Evolutionary conservation across 2,888 invertebrate species (phyloP).

Genomic region (Tryphoninae sp.): DNA sequence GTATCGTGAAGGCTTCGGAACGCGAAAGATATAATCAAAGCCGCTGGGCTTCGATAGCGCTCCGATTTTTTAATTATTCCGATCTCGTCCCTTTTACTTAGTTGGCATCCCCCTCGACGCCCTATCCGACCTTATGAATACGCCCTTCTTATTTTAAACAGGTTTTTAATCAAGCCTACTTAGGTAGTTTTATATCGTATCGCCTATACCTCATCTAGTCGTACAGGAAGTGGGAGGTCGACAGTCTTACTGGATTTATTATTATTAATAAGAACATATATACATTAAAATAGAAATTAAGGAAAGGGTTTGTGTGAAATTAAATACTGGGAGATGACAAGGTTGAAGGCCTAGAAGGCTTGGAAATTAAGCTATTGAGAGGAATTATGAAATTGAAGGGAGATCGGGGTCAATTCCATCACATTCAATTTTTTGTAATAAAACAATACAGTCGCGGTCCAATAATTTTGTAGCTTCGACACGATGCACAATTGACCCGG

Average conservation of each 20-base stretch:
- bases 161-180: conserved; percentile 2
- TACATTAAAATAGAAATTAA: background rate
- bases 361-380: too few relatives aligned
- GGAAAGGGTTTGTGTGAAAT: background rate
- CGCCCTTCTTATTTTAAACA: conserved; percentile 12
- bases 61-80: conserved; percentile 55
- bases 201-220: background rate
- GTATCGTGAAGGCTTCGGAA: conserved; percentile 51
- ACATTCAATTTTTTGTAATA: too few relatives aligned
- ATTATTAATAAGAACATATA: background rate
- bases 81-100: conserved; percentile 3
- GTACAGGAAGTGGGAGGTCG: background rate
- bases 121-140: background rate
- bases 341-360: too few relatives aligned
- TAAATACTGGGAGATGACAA: background rate
- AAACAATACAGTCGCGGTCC: too few relatives aligned
- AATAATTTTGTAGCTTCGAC: too few relatives aligned
- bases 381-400: too few relatives aligned
- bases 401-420: too few relatives aligned
- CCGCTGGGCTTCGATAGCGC: conserved; percentile 40
- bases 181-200: background rate
- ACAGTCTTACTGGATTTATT: background rate
- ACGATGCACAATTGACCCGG: too few relatives aligned
- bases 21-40: conserved; percentile 34
- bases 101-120: background rate